Evolutionary conservation across 2,113 vertebrate species (phyloP).

Genomic region (Numenius arquata): DNA sequence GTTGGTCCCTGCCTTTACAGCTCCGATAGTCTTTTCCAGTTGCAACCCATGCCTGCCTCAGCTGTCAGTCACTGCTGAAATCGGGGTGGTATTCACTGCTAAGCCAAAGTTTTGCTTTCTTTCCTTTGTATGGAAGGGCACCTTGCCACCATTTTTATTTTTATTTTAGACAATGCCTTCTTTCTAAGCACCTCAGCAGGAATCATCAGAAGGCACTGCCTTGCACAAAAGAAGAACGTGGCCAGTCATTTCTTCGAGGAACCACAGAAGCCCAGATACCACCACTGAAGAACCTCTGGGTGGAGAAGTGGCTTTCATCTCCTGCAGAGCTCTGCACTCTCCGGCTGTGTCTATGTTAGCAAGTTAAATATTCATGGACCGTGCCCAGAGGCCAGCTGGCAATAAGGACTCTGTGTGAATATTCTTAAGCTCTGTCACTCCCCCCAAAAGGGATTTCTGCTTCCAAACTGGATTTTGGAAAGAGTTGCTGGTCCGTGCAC

Average conservation of each 20-base stretch:
- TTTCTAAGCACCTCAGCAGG: conserved; percentile 36
- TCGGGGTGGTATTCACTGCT: background rate
- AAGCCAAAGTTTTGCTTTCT: background rate
- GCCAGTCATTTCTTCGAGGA: background rate
- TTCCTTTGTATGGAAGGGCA: background rate
- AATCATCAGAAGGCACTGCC: background rate
- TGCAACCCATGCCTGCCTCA: background rate
- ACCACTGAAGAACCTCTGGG: conserved; percentile 6
- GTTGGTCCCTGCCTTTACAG: background rate
- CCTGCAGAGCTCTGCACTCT: background rate
- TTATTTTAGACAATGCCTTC: background rate
- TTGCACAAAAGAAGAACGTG: background rate
- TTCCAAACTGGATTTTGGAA: background rate
- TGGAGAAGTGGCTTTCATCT: background rate
- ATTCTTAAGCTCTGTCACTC: background rate
- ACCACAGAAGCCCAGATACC: background rate
- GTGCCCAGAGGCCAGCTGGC: background rate
- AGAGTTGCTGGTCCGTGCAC: background rate
- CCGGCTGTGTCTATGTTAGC: background rate
- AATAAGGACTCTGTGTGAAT: background rate
- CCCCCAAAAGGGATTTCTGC: background rate
- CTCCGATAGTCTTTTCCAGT: background rate
- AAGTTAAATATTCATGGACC: background rate
- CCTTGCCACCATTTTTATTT: conserved; percentile 4
- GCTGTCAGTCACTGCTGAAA: background rate